These are phyloP conservation scores for Neoaliturus tenellus DNA, from an alignment of 2,888 invertebrate genomes.

Conservation along the genomic window DNA sequence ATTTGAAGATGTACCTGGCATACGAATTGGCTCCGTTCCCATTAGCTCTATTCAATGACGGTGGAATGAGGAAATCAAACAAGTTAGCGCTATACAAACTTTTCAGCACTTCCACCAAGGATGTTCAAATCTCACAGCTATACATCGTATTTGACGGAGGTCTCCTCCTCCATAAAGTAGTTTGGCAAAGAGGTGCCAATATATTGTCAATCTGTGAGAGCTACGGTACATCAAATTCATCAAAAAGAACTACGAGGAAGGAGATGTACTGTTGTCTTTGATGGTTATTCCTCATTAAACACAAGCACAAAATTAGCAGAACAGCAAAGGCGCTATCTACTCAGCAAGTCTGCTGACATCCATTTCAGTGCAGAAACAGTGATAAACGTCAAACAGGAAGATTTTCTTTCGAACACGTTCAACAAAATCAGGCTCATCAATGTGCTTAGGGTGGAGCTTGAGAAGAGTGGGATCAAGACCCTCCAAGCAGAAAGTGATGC, in stretches of 20 bases:
- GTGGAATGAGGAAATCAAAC: conserved; percentile 63
- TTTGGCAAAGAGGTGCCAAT: conserved; percentile 40
- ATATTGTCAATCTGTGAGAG: background rate
- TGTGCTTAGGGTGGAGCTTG: conserved; percentile 36
- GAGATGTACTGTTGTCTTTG: conserved; percentile 55
- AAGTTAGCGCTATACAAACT: conserved; percentile 58
- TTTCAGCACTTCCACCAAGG: conserved; percentile 52
- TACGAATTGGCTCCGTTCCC: conserved; percentile 65
- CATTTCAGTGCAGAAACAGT: background rate
- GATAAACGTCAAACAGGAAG: conserved; percentile 25
- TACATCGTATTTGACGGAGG: conserved; percentile 26
- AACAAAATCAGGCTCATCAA: conserved; percentile 44
- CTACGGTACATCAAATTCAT: background rate
- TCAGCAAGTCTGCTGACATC: conserved; percentile 27
- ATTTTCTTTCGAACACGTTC: background rate
- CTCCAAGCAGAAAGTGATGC: conserved; percentile 40
- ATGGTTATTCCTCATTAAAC: conserved; percentile 30
- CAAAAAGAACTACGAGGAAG: background rate
- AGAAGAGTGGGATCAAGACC: background rate
- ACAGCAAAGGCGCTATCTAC: conserved; percentile 49
- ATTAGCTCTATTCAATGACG: conserved; percentile 61
- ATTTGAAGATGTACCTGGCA: conserved; percentile 61
- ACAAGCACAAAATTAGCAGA: conserved; percentile 50
- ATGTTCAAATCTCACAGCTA: conserved; percentile 39
- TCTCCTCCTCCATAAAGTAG: conserved; percentile 12